These are phyloP conservation scores for Marasmarcha lunaedactyla DNA, from an alignment of 2,888 invertebrate genomes.

Conservation along the genomic window DNA sequence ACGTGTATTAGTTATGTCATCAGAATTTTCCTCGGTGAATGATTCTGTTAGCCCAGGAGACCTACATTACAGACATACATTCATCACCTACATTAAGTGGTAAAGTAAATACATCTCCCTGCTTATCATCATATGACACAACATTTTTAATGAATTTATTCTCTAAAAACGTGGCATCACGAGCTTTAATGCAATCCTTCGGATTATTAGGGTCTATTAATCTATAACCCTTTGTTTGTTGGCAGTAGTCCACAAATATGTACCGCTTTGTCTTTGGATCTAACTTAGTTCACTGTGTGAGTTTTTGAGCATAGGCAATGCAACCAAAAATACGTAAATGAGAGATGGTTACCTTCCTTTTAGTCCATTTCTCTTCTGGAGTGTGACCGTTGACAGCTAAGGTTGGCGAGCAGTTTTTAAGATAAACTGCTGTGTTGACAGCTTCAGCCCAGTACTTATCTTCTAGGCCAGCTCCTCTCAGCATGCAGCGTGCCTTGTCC, in stretches of 20 bases:
- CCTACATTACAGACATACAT: too few species aligned
- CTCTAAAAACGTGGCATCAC: not conserved
- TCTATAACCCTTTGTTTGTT: conserved; percentile 10
- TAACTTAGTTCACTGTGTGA: conserved; percentile 5
- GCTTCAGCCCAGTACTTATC: conserved; percentile 11
- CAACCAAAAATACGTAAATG: too few species aligned
- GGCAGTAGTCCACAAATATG: conserved; percentile 11
- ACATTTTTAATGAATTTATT: not conserved
- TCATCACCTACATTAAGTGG: too few species aligned
- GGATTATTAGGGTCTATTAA: conserved; percentile 7
- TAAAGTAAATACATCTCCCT: too few species aligned
- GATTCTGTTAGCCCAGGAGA: too few species aligned
- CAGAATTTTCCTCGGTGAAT: too few species aligned
- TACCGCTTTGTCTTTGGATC: conserved; percentile 8
- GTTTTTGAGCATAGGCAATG: conserved; percentile 8
- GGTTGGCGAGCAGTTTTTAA: conserved; percentile 12
- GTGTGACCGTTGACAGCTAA: conserved; percentile 3
- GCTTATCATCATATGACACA: not conserved
- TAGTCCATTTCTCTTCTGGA: conserved; percentile 10
- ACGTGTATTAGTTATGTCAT: too few species aligned
- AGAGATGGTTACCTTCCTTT: conserved; percentile 1
- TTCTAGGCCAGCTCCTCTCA: conserved; percentile 5
- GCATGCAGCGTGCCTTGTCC: conserved; percentile 11
- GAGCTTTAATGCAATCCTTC: not conserved
- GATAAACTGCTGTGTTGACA: conserved; percentile 12